Evolutionary conservation across 1,140 invertebrate species (phyloP).

Genomic region (Drosophila hydei): DNA sequence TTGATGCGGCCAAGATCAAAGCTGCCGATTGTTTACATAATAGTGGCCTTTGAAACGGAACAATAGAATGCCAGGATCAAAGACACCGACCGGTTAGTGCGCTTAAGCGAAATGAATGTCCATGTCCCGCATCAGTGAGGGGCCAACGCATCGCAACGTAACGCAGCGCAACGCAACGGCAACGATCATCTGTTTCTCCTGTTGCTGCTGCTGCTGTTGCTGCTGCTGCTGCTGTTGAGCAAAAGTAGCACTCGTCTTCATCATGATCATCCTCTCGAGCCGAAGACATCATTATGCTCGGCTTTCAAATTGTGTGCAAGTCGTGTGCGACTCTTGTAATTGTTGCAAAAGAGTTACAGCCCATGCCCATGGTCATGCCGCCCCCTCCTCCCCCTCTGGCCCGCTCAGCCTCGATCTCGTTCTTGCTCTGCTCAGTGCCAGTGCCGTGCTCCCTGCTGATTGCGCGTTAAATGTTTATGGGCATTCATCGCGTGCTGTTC

Average conservation of each 20-base stretch:
- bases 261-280: slow-evolving; percentile 16
- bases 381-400: neutral
- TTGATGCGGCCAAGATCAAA: slow-evolving; percentile 84
- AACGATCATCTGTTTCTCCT: slow-evolving; percentile 25
- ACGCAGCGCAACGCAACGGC: slow-evolving; percentile 22
- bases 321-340: slow-evolving; percentile 47
- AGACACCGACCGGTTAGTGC: slow-evolving; percentile 75
- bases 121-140: slow-evolving; percentile 55
- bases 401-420: neutral
- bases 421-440: neutral
- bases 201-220: slow-evolving; percentile 24
- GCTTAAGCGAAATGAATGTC: slow-evolving; percentile 80
- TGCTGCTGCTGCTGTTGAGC: slow-evolving; percentile 19
- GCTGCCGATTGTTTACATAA: slow-evolving; percentile 84
- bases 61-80: slow-evolving; percentile 84
- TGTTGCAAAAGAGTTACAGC: slow-evolving; percentile 37
- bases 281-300: slow-evolving; percentile 35
- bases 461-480: slow-evolving; percentile 80
- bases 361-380: neutral
- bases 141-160: slow-evolving; percentile 24
- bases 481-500: slow-evolving; percentile 77
- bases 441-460: slow-evolving; percentile 56
- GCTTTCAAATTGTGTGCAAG: slow-evolving; percentile 36
- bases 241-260: slow-evolving; percentile 41
- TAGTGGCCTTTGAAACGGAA: slow-evolving; percentile 84